phyloP scores from a whole-genome alignment of 1,140 invertebrate species.

The Trichoplusia ni region DNA sequence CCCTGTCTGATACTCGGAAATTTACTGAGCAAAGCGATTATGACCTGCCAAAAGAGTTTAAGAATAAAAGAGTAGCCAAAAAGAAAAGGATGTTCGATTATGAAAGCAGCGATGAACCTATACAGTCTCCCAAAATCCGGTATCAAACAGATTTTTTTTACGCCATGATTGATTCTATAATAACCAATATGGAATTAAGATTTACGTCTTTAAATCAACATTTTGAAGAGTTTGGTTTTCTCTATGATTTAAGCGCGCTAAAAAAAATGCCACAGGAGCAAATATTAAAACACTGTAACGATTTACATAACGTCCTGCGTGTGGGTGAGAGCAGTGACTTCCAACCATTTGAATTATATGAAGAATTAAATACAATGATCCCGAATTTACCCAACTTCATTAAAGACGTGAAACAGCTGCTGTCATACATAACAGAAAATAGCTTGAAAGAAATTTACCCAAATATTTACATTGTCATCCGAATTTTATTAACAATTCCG shows the following conservation, averaged over 20 bases:
- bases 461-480: conserved; percentile 32
- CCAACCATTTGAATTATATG: conserved; percentile 34
- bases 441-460: conserved; percentile 33
- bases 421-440: conserved; percentile 26
- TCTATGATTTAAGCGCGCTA: neutral
- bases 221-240: conserved; percentile 22
- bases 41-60: conserved; percentile 21
- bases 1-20: conserved; percentile 7
- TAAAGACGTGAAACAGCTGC: conserved; percentile 30
- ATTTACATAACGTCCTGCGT: conserved; percentile 27
- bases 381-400: conserved; percentile 3
- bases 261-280: conserved; percentile 12
- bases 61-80: conserved; percentile 19
- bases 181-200: conserved; percentile 19
- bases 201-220: conserved; percentile 19
- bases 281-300: conserved; percentile 11
- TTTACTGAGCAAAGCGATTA: conserved; percentile 8
- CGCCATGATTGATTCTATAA: conserved; percentile 20
- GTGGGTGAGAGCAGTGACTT: conserved; percentile 37
- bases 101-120: conserved; percentile 14
- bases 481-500: conserved; percentile 24
- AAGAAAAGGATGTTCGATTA: conserved; percentile 14
- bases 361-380: conserved; percentile 35
- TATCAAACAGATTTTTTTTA: conserved; percentile 29
- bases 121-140: conserved; percentile 30